These are phyloP conservation scores for Gila robusta DNA, from an alignment of 2,797 vertebrate genomes.

Conservation along the genomic window DNA sequence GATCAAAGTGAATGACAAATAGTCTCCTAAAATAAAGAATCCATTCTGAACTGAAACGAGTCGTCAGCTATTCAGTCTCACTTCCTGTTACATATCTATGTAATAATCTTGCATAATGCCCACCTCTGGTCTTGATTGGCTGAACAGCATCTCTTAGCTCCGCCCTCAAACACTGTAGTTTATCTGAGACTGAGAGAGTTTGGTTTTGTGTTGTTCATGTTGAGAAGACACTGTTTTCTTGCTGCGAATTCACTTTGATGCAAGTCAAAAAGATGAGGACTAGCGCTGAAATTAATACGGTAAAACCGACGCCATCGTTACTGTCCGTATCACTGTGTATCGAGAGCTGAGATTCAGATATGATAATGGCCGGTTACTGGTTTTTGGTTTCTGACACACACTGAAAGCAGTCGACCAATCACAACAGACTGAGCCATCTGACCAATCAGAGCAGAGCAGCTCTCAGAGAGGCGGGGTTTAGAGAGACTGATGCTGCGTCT, in stretches of 20 bases:
- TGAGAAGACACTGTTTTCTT: not conserved
- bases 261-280: too few relatives aligned
- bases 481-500: not conserved
- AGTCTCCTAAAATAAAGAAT: not conserved
- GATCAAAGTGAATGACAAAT: not conserved
- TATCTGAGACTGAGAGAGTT: not conserved
- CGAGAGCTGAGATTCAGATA: not conserved
- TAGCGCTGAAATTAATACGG: not conserved
- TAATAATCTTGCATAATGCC: not conserved
- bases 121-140: not conserved
- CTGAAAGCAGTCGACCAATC: not conserved
- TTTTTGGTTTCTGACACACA: not conserved
- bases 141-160: too few relatives aligned
- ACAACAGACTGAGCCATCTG: not conserved
- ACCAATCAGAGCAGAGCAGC: not conserved
- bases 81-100: too few relatives aligned
- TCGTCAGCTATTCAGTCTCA: not conserved
- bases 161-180: too few relatives aligned
- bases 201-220: not conserved
- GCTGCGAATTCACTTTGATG: too few relatives aligned
- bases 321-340: not conserved
- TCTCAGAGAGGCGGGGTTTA: not conserved
- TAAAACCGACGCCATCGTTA: not conserved
- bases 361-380: accelerated
- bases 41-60: not conserved